These are phyloP conservation scores for Operophtera brumata DNA, from an alignment of 2,888 invertebrate species.

Conservation along the genomic window DNA sequence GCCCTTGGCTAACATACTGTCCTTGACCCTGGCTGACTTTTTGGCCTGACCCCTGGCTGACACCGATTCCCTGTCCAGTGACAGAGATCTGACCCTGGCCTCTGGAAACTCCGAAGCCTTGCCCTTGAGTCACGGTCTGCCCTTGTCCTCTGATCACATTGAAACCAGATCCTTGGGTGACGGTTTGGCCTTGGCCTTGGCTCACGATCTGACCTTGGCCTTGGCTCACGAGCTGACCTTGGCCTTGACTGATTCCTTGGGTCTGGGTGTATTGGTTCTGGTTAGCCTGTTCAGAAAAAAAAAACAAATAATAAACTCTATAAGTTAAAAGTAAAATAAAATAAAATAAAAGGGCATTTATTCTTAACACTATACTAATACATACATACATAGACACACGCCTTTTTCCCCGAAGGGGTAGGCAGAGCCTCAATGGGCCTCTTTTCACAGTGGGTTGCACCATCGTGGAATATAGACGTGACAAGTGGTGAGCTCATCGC, in stretches of 20 bases:
- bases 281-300: slow-evolving; percentile 23
- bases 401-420: no score
- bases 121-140: slow-evolving; percentile 27
- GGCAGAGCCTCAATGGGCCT: no score
- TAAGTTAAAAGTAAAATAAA: no score
- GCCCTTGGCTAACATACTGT: slow-evolving; percentile 26
- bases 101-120: slow-evolving; percentile 22
- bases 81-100: slow-evolving; percentile 23
- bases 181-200: slow-evolving; percentile 33
- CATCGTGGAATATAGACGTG: no score
- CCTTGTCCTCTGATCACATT: slow-evolving; percentile 27
- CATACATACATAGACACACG: no score
- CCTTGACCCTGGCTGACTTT: slow-evolving; percentile 33
- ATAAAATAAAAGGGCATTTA: no score
- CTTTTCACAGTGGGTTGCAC: no score
- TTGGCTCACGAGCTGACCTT: slow-evolving; percentile 25
- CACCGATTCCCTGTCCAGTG: slow-evolving; percentile 27
- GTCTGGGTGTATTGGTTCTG: slow-evolving; percentile 36
- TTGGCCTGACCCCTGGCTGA: slow-evolving; percentile 30
- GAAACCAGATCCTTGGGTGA: slow-evolving; percentile 31
- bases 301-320: neutral
- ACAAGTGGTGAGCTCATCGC: no score
- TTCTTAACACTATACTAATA: no score
- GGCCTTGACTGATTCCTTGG: slow-evolving; percentile 33
- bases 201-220: slow-evolving; percentile 29